Conservation (phyloP, 35 echinoderm and acorn worm genomes). For the Lytechinus pictus region DNA sequence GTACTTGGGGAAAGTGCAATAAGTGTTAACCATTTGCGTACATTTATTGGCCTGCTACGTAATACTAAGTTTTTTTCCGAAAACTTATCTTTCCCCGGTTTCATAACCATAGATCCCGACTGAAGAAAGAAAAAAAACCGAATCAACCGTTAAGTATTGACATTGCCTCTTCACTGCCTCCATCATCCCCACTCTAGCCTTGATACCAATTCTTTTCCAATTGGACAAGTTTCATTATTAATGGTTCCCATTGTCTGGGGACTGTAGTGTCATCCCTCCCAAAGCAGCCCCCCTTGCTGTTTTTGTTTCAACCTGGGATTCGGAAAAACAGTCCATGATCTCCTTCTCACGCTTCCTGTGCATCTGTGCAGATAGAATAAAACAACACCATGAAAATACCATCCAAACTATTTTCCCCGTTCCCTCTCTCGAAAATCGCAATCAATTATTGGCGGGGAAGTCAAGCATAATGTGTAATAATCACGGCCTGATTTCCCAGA, state of each 20-base stretch:
- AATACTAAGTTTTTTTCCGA: no score
- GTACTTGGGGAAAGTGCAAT: no score
- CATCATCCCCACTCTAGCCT: neutral
- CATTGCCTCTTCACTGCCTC: neutral
- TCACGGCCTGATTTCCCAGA: neutral
- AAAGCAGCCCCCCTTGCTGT: neutral
- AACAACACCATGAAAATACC: neutral
- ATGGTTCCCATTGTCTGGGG: neutral
- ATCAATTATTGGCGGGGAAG: neutral
- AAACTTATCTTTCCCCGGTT: no score
- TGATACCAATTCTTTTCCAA: neutral
- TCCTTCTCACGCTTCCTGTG: neutral
- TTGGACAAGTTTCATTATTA: neutral
- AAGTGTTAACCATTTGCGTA: no score
- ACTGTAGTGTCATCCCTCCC: neutral
- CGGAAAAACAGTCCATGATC: neutral
- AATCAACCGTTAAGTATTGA: no score
- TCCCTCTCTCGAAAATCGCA: neutral
- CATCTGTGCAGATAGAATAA: no score
- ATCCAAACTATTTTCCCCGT: neutral
- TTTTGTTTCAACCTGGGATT: neutral
- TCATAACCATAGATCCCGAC: no score
- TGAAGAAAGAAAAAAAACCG: no score
- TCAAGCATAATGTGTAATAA: neutral
- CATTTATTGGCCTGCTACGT: no score